Base-by-base conservation (phyloP, 2,113 vertebrate genomes). In the Elephantulus edwardii region DNA sequence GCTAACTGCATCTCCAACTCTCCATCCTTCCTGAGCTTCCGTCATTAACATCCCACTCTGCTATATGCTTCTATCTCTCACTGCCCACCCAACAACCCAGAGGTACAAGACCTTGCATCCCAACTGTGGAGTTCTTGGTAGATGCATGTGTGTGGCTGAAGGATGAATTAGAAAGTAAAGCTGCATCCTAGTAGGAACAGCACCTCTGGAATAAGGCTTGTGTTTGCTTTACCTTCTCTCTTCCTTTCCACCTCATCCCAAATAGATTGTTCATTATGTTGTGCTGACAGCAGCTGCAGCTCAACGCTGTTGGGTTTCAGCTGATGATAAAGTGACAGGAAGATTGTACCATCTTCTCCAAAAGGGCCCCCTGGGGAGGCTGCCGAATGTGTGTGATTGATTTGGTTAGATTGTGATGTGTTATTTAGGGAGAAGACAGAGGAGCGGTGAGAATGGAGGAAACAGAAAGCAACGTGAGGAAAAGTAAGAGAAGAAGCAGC, bases 331-430 rank as follows among this genome's bases (percentile, higher is more conserved):
- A 93, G 42, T 91, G 88, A 92, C 52, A 88, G 52, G 78, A 91
- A 95, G 89, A 93, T 89, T 84, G 60, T 83, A 71, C 87, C 83
- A 75, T 1, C 0, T 77, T 88, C 82, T 92, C 87, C 62, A 89
- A 58, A 94, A 93, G 81, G 64, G 56, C 17, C 56, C 62, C 78
- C 74, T 58, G 75, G 64, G 81, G 83, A 92, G 17, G 30, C 40
- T 42, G 64, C 17, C 91, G 91, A 95, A 42, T 0, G 56, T 48
- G 60, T 68, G 66, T 92, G 92, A 95, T 78, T 90, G 92, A 95
- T 93, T 77, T 72, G 35, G 72, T 86, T 77, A 74, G 72, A 88
- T 2, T 40, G 38, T 70, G 91, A 56, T 92, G 81, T 75, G 58
- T 83, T 92, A 77, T 91, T 87, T 79, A 72, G 75, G 75, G 58